A percentile compares a stretch with the other conserved stretches of the same genome.
phyloP scores from a whole-genome alignment of 2,888 invertebrate species.

The Heterodera filipjevi region DNA sequence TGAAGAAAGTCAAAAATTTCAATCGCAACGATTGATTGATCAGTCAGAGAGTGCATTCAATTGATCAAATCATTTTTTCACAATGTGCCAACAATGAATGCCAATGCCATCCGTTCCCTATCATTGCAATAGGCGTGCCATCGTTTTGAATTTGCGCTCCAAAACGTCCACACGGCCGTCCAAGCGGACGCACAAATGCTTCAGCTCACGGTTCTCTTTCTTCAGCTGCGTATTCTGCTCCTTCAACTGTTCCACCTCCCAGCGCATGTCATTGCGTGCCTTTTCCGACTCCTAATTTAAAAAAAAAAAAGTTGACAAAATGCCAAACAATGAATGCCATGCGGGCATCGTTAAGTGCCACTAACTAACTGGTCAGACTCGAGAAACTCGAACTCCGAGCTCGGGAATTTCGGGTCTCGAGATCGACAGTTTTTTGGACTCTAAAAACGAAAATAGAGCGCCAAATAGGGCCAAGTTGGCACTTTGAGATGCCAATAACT shows the following conservation, averaged over 20 bases:
- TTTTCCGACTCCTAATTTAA: conserved; percentile 28
- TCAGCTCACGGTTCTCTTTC: conserved; percentile 59
- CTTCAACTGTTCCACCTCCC: conserved; percentile 63
- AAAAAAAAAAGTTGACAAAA: neutral
- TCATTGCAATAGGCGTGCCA: conserved; percentile 56
- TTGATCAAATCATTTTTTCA: neutral
- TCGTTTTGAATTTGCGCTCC: conserved; percentile 61
- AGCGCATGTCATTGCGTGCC: conserved; percentile 55
- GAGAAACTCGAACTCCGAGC: no score
- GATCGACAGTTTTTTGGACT: no score
- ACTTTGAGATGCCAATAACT: no score
- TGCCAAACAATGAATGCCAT: neutral
- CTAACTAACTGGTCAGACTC: no score
- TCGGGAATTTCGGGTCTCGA: no score
- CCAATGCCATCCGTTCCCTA: neutral
- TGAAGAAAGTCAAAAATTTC: no score
- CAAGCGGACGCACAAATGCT: conserved; percentile 53
- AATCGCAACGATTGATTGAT: neutral
- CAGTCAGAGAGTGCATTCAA: neutral
- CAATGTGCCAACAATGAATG: neutral
- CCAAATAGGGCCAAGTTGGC: no score
- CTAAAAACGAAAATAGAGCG: no score
- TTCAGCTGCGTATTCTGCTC: conserved; percentile 54
- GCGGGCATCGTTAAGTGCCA: no score
- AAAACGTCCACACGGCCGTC: conserved; percentile 57